phyloP scores from a whole-genome alignment of 2,888 invertebrate species.

The Andrena minutula region DNA sequence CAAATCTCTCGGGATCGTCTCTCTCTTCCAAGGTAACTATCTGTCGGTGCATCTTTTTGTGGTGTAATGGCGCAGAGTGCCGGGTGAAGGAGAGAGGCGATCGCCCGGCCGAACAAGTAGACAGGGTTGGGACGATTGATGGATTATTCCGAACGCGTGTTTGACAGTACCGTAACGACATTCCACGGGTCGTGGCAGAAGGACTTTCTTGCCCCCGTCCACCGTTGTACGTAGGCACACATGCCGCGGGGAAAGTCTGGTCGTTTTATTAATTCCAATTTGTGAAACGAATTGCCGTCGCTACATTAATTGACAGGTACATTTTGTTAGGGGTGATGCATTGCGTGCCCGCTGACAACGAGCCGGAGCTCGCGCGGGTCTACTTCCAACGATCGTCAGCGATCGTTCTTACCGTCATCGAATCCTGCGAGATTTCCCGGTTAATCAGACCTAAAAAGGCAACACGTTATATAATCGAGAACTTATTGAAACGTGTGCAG shows the following conservation, averaged over 20 bases:
- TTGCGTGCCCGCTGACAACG: constrained; percentile 2
- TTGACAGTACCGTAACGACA: constrained; percentile 74
- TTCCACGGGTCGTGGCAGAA: constrained; percentile 61
- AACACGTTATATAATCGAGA: background rate
- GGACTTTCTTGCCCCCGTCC: constrained; percentile 32
- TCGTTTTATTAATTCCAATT: constrained; percentile 36
- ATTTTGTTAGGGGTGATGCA: constrained; percentile 7
- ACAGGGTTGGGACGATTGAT: constrained; percentile 63
- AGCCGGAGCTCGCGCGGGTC: background rate
- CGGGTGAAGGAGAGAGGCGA: constrained; percentile 30
- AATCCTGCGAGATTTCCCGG: background rate
- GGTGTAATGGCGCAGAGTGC: constrained; percentile 28
- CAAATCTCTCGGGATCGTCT: constrained; percentile 55
- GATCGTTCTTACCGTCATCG: background rate
- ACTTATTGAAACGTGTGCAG: too few species aligned
- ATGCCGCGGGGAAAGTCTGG: constrained; percentile 17
- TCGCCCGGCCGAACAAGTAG: constrained; percentile 24
- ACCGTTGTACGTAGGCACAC: background rate
- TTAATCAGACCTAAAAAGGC: background rate
- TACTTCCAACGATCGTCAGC: background rate
- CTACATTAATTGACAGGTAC: constrained; percentile 38
- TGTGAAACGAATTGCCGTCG: constrained; percentile 34
- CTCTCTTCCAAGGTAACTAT: constrained; percentile 58
- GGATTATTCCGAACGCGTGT: constrained; percentile 75
- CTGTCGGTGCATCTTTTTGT: constrained; percentile 59